Evolutionary conservation across 2,888 invertebrate species (phyloP).

Genomic region (Hedya salicella): DNA sequence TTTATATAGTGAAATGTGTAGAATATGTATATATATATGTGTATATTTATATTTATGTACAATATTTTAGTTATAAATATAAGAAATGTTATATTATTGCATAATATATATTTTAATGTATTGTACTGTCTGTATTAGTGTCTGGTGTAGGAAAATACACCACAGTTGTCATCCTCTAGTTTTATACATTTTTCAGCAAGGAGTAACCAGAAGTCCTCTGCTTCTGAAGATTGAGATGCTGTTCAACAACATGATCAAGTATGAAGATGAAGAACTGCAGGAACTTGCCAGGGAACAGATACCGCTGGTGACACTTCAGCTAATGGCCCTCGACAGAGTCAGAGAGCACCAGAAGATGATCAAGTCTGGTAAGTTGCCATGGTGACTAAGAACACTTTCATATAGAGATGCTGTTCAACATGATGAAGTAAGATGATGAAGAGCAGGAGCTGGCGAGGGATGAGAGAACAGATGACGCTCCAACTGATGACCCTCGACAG

Average conservation of each 20-base stretch:
- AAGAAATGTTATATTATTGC: too few species aligned
- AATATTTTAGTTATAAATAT: too few species aligned
- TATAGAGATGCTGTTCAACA: constrained; percentile 60
- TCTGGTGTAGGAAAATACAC: too few species aligned
- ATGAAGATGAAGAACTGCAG: constrained; percentile 88
- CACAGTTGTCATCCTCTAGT: too few species aligned
- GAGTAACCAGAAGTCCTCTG: constrained; percentile 71
- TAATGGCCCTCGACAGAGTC: constrained; percentile 86
- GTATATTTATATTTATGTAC: too few species aligned
- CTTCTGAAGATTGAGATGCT: constrained; percentile 64
- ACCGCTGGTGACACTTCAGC: constrained; percentile 87
- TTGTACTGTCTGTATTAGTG: too few species aligned
- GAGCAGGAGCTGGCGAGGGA: constrained; percentile 86
- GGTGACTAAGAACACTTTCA: too few species aligned
- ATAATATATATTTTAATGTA: too few species aligned
- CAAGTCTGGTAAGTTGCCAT: constrained; percentile 72
- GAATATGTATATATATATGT: too few species aligned
- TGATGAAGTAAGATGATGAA: constrained; percentile 89
- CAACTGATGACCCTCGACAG: constrained; percentile 87
- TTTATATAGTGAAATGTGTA: too few species aligned
- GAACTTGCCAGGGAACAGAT: constrained; percentile 87
- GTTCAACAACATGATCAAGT: constrained; percentile 86
- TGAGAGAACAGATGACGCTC: constrained; percentile 86
- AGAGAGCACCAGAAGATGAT: constrained; percentile 86
- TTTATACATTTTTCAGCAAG: constrained; percentile 41